Conservation (phyloP, 2,113 vertebrate species). For the Ceyx margarethae region DNA sequence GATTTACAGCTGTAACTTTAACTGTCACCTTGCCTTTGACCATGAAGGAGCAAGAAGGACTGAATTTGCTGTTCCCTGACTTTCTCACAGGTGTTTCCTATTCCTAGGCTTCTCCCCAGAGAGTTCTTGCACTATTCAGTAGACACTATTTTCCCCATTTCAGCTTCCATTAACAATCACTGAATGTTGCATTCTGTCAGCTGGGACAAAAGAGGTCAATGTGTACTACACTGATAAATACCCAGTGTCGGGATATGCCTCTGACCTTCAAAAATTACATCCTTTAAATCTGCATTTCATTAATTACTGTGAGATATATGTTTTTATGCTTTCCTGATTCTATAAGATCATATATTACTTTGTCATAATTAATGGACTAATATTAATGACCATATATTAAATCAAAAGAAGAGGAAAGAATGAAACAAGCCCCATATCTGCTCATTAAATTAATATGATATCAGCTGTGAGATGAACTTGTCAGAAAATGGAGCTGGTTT, state of each 20-base stretch:
- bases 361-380: neutral
- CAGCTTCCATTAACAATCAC: neutral
- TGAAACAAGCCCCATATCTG: neutral
- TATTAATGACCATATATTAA: neutral
- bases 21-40: neutral
- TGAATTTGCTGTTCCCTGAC: neutral
- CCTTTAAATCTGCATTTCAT: neutral
- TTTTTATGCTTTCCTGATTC: neutral
- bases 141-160: neutral
- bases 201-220: neutral
- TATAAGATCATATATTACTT: neutral
- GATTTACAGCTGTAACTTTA: neutral
- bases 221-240: rapidly evolving
- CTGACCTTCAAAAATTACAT: neutral
- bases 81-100: conserved; percentile 25
- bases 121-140: neutral
- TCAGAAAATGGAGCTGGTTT: neutral
- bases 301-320: neutral
- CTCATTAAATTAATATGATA: neutral
- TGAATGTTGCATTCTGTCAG: neutral
- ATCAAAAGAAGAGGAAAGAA: neutral
- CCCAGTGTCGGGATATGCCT: neutral
- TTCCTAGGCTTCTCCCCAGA: neutral
- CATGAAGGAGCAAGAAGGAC: neutral
- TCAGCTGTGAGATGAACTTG: neutral